Evolutionary conservation across 2,113 vertebrate genomes (phyloP).

Genomic region (Lutjanus erythropterus): DNA sequence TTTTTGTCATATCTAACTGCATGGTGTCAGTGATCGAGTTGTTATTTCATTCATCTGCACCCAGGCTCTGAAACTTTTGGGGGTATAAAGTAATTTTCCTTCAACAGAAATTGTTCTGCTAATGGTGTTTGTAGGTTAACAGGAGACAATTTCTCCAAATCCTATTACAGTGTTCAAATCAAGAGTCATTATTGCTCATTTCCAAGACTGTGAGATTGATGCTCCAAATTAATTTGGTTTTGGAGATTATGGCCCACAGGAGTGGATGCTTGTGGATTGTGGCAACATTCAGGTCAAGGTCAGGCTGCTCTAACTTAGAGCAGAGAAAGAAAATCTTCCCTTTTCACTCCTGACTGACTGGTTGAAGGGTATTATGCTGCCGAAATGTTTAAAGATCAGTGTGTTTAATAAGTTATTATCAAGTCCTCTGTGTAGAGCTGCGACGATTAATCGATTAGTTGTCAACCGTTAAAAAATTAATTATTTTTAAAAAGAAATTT

Average conservation of each 20-base stretch:
- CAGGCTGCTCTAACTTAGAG: constrained; percentile 73
- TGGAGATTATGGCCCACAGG: constrained; percentile 81
- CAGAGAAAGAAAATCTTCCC: constrained; percentile 32
- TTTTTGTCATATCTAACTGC: background rate
- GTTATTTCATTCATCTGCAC: background rate
- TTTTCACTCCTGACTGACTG: constrained; percentile 18
- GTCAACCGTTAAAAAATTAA: too few species aligned
- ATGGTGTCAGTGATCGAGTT: background rate
- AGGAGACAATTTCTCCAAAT: constrained; percentile 65
- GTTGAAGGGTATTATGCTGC: constrained; percentile 16
- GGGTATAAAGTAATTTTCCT: constrained; percentile 36
- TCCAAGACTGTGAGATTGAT: constrained; percentile 75
- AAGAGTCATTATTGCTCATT: constrained; percentile 76
- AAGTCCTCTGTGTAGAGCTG: accelerated
- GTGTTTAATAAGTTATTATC: background rate
- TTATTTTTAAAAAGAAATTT: too few species aligned
- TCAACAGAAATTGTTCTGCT: constrained; percentile 53
- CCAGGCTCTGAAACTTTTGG: constrained; percentile 59
- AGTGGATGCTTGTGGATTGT: constrained; percentile 70
- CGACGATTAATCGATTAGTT: too few species aligned
- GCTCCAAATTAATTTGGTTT: constrained; percentile 82
- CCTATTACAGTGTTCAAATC: constrained; percentile 78
- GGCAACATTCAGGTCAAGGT: constrained; percentile 85
- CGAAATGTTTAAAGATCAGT: background rate
- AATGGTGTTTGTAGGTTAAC: constrained; percentile 84